Percentiles rank a stretch among this genome's conserved stretches.
Conservation (phyloP, 1,140 invertebrate genomes). For the Helicoverpa armigera region DNA sequence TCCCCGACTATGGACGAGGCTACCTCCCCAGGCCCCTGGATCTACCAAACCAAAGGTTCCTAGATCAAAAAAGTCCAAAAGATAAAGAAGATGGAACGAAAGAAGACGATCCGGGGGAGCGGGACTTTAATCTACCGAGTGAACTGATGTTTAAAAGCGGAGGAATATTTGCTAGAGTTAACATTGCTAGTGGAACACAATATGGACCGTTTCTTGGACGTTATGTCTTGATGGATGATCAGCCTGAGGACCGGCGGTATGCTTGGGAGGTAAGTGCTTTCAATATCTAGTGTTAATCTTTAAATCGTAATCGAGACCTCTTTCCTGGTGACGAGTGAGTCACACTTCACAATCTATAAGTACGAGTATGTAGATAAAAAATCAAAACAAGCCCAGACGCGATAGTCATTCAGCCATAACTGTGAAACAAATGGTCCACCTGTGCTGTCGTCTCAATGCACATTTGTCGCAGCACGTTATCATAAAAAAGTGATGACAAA, state of each 20-base stretch:
- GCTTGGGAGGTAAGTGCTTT: slow-evolving; percentile 91
- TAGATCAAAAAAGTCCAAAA: slow-evolving; percentile 72
- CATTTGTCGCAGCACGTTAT: slow-evolving; percentile 16
- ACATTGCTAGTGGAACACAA: slow-evolving; percentile 88
- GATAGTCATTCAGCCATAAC: slow-evolving; percentile 9
- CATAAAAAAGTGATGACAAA: slow-evolving; percentile 59
- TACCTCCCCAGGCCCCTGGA: slow-evolving; percentile 71
- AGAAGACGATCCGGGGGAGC: slow-evolving; percentile 62
- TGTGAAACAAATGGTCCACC: slow-evolving; percentile 31
- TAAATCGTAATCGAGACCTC: not conserved
- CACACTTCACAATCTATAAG: not conserved
- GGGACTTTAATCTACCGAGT: slow-evolving; percentile 70
- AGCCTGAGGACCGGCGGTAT: slow-evolving; percentile 88
- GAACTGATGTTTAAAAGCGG: slow-evolving; percentile 84
- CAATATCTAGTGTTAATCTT: slow-evolving; percentile 41
- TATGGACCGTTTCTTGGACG: slow-evolving; percentile 90
- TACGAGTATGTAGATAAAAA: not conserved
- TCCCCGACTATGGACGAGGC: slow-evolving; percentile 67
- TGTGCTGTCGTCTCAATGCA: slow-evolving; percentile 12
- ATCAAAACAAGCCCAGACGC: slow-evolving; percentile 6
- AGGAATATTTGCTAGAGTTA: slow-evolving; percentile 87
- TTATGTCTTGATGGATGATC: slow-evolving; percentile 87
- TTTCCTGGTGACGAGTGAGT: not conserved
- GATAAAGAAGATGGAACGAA: slow-evolving; percentile 71
- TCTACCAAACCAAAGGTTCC: slow-evolving; percentile 68